phyloP scores from a whole-genome alignment of 1,140 invertebrate genomes.

The Brachionus plicatilis region DNA sequence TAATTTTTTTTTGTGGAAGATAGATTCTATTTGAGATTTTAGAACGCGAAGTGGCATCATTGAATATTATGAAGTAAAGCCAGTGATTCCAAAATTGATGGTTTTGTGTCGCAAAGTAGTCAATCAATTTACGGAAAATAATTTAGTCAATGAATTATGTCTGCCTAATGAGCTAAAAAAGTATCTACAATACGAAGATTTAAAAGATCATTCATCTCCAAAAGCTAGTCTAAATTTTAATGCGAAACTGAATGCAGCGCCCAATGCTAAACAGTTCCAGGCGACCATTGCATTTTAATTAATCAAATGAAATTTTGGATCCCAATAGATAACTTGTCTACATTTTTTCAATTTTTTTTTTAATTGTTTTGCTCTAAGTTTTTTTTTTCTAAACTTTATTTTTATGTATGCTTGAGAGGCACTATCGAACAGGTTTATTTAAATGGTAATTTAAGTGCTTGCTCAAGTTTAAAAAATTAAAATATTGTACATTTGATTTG shows the following conservation, averaged over 20 bases:
- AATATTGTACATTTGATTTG: neutral
- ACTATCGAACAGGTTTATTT: neutral
- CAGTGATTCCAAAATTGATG: neutral
- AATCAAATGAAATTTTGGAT: neutral
- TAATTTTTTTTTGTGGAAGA: neutral
- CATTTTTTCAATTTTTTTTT: neutral
- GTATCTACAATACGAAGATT: neutral
- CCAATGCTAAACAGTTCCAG: neutral
- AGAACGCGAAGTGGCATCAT: constrained; percentile 4
- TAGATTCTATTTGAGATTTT: neutral
- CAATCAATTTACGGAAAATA: neutral
- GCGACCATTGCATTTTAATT: constrained; percentile 15
- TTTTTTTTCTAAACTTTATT: neutral
- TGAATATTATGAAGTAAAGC: constrained; percentile 2
- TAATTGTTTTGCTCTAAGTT: neutral
- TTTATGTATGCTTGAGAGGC: neutral
- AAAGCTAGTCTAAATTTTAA: neutral
- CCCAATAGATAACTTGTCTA: neutral
- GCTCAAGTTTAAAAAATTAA: neutral
- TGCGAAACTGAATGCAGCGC: neutral
- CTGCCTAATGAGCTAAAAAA: constrained; percentile 35
- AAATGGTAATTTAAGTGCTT: neutral
- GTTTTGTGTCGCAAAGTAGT: constrained; percentile 12
- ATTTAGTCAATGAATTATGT: neutral
- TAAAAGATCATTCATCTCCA: neutral